Base-by-base conservation (phyloP, 2,797 vertebrate species). In the Melanotaenia trifasciata region DNA sequence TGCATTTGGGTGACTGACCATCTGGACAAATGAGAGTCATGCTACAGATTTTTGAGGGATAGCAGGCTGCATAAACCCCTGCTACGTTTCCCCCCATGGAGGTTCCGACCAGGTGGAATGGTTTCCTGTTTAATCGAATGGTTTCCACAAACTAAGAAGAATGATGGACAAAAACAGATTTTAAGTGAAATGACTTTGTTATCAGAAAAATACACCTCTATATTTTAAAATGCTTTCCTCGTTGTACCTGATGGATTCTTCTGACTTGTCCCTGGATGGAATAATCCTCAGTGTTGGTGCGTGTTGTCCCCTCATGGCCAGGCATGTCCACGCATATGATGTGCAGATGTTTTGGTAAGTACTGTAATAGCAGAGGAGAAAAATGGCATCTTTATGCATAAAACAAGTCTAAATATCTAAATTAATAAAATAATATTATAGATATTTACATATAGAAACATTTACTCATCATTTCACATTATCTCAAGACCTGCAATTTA, bases 251-350 rank as follows among this genome's bases (percentile, higher is more conserved):
- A 64, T 94, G 97, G 92, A 99, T 96, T 84, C 97, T 95, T 73
- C 86, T 96, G 50, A 94, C 97, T 92, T 99, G 98, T 0, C 97
- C 97, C 0, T 90, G 92, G 67, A 98, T 96, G 68, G 96, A 97
- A 79, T 98, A 97, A 89, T 99, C 98, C 0, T 98, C 97, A 64
- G 93, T 75, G 76, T 92, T 95, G 0, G 95, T 97, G 63, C 97
- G 96, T 1, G 97, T 97, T 0, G 98, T 99, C 2, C 96, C 97
- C 76, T 97, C 97, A 0, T 99, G 98, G 45, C 98, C 98, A 0
- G 98, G 98, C 97, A 99, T 97, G 84, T 99, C 98, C 80, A 99
- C 96, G 5, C 97, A 99, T 67, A 99, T 84, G 79, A 99, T 91
- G 82, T 99, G 98, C 59, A 98, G 92, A 88, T 98, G 97, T 93